Conservation (phyloP, 2,888 invertebrate species). For the Zygaena filipendulae region DNA sequence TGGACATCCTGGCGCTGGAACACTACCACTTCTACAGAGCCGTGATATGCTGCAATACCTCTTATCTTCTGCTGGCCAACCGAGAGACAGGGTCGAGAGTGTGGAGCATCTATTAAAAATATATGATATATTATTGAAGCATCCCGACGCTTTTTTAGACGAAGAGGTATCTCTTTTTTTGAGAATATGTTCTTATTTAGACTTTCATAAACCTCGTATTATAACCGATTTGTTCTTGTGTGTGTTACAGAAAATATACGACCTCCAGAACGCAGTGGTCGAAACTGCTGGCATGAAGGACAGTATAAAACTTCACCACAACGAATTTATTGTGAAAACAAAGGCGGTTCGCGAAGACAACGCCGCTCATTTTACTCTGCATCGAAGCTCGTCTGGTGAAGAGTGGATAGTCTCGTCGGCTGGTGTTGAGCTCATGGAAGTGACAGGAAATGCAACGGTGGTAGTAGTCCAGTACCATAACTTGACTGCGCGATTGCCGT, state of each 20-base stretch:
- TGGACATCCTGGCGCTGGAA: constrained; percentile 74
- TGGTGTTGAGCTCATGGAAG: constrained; percentile 40
- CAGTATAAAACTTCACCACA: constrained; percentile 29
- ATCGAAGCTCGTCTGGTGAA: constrained; percentile 23
- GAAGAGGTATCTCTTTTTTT: constrained; percentile 69
- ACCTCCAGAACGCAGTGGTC: constrained; percentile 46
- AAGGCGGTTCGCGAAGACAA: constrained; percentile 36
- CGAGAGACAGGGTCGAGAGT: constrained; percentile 56
- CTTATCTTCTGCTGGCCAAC: constrained; percentile 38
- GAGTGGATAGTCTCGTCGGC: constrained; percentile 47
- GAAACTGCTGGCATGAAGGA: constrained; percentile 44
- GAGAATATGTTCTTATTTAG: not conserved
- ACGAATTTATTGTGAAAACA: constrained; percentile 40
- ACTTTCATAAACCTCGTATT: not conserved
- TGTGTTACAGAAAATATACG: constrained; percentile 47
- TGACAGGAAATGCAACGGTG: constrained; percentile 37
- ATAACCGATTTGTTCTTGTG: not conserved
- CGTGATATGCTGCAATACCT: constrained; percentile 68
- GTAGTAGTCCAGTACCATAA: constrained; percentile 73
- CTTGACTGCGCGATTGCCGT: constrained; percentile 71
- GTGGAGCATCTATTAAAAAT: constrained; percentile 73
- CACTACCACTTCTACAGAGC: constrained; percentile 68
- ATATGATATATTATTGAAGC: constrained; percentile 42
- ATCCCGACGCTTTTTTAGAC: constrained; percentile 74
- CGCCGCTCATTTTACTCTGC: constrained; percentile 42